These are phyloP conservation scores for Megalurothrips usitatus DNA, from an alignment of 2,888 invertebrate species.

Conservation along the genomic window DNA sequence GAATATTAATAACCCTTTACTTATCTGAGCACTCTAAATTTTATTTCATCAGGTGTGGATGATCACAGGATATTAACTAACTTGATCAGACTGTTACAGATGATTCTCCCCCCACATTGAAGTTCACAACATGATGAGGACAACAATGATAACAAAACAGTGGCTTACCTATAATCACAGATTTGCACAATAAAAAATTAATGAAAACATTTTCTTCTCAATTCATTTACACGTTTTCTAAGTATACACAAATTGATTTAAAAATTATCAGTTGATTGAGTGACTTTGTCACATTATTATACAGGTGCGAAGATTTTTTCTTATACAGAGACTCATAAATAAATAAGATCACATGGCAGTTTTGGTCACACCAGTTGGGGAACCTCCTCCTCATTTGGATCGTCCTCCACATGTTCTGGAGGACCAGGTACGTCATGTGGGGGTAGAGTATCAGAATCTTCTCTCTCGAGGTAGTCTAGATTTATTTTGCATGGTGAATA, in stretches of 20 bases:
- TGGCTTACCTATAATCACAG: neutral
- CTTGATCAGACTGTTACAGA: too few relatives aligned
- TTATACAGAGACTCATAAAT: neutral
- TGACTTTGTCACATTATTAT: neutral
- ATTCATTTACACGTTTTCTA: too few relatives aligned
- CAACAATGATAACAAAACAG: neutral
- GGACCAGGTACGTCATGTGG: conserved; percentile 19
- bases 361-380: neutral
- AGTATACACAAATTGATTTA: neutral
- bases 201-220: neutral
- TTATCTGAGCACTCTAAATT: too few relatives aligned
- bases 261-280: neutral
- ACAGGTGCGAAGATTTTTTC: neutral
- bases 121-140: neutral
- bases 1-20: too few relatives aligned
- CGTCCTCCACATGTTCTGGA: neutral
- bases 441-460: neutral
- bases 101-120: neutral
- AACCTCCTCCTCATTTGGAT: too few relatives aligned
- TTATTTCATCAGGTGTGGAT: too few relatives aligned
- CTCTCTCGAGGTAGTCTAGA: neutral
- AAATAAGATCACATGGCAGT: neutral
- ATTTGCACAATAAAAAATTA: neutral
- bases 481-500: conserved; percentile 39
- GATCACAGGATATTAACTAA: too few relatives aligned